phyloP scores from a whole-genome alignment of 2,113 vertebrate species.

The Genyomyrus donnyi region DNA sequence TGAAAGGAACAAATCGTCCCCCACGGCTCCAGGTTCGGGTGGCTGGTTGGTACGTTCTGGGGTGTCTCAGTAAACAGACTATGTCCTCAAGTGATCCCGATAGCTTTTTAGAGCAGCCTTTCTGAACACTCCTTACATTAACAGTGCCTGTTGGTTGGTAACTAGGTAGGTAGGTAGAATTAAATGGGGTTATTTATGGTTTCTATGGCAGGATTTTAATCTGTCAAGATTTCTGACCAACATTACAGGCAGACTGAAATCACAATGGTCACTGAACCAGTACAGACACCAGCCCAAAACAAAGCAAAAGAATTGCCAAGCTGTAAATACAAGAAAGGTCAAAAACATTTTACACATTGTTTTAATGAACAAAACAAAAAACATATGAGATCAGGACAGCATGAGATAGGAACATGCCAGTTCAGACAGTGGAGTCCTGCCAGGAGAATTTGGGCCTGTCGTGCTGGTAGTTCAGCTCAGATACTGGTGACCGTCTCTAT shows the following conservation, averaged over 20 bases:
- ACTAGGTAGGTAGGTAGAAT: background rate
- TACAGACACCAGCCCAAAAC: background rate
- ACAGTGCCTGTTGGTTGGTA: background rate
- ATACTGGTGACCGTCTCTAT: background rate
- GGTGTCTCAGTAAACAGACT: background rate
- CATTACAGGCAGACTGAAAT: background rate
- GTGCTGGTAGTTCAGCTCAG: background rate
- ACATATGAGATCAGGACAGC: background rate
- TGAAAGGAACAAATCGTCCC: background rate
- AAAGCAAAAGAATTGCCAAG: background rate
- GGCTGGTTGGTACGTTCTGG: background rate
- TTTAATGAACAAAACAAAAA: background rate
- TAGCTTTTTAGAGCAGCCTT: background rate
- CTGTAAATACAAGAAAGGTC: background rate
- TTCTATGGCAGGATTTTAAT: background rate
- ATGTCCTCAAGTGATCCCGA: background rate
- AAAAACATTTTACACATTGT: background rate
- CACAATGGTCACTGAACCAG: background rate
- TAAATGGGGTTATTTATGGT: background rate
- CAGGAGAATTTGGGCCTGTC: background rate
- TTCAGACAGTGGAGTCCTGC: background rate
- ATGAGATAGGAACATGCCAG: background rate
- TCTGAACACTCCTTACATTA: background rate
- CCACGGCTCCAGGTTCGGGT: background rate
- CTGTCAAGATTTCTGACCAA: background rate